Percentiles rank a stretch among this genome's conserved stretches.
Evolutionary conservation across 2,113 vertebrate species (phyloP).

Genomic region (Dasyornis broadbenti): DNA sequence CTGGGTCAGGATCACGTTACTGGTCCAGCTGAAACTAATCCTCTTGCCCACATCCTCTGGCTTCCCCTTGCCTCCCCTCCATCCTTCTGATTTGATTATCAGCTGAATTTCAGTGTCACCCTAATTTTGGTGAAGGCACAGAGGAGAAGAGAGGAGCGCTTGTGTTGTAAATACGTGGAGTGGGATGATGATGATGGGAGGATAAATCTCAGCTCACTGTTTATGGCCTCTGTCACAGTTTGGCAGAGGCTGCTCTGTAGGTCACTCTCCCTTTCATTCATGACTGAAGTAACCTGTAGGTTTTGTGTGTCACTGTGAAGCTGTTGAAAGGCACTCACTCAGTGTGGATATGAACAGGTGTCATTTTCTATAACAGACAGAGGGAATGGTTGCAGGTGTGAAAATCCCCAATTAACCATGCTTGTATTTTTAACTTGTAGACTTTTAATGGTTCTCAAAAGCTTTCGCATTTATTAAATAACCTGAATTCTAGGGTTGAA

Average conservation of each 20-base stretch:
- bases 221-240: neutral
- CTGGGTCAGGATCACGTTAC: neutral
- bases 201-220: neutral
- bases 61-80: neutral
- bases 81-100: neutral
- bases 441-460: neutral
- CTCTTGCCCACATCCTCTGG: neutral
- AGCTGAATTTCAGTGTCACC: neutral
- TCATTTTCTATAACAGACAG: neutral
- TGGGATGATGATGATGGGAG: rapidly evolving
- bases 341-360: neutral
- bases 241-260: neutral
- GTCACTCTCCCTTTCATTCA: neutral
- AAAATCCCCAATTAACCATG: neutral
- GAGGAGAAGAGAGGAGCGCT: neutral
- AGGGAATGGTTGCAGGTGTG: neutral
- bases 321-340: neutral
- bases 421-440: neutral
- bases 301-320: neutral
- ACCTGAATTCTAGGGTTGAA: neutral
- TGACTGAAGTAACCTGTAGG: neutral
- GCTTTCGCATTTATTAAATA: neutral
- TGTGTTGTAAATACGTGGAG: neutral
- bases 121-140: neutral
- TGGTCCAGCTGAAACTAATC: neutral